Evolutionary conservation across 2,113 vertebrate genomes (phyloP).

Genomic region (Salvelinus alpinus): DNA sequence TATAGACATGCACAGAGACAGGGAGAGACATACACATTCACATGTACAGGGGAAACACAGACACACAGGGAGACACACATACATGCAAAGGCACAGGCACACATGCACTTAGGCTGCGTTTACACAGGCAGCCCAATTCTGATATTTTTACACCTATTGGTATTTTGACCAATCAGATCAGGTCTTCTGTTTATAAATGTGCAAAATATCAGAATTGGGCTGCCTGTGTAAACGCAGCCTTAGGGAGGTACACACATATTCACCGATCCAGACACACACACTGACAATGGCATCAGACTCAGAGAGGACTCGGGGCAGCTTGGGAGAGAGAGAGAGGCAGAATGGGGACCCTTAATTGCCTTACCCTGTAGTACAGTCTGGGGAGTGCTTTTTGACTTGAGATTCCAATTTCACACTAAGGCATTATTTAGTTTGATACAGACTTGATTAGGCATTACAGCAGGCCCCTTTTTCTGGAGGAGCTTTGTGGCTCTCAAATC

Average conservation of each 20-base stretch:
- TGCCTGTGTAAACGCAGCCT: too few relatives aligned
- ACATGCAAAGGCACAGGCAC: constrained; percentile 19
- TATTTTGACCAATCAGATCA: too few relatives aligned
- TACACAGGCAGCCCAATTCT: too few relatives aligned
- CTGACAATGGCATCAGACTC: neutral
- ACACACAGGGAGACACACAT: constrained; percentile 22
- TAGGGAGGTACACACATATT: too few relatives aligned
- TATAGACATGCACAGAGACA: too few relatives aligned
- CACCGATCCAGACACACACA: neutral
- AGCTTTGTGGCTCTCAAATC: constrained; percentile 61
- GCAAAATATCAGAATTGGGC: too few relatives aligned
- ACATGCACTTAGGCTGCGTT: too few relatives aligned
- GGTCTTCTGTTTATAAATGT: too few relatives aligned
- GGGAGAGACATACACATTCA: too few relatives aligned
- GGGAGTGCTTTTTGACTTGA: constrained; percentile 71
- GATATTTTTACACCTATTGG: too few relatives aligned
- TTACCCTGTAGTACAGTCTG: constrained; percentile 73
- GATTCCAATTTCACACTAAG: constrained; percentile 73
- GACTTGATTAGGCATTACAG: constrained; percentile 76
- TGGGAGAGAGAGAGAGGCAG: constrained; percentile 1
- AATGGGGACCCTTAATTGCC: constrained; percentile 47
- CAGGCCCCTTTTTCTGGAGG: constrained; percentile 27
- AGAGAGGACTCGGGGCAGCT: neutral
- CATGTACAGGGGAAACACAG: too few relatives aligned
- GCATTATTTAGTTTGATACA: constrained; percentile 79